Evolutionary conservation across 2,797 vertebrate species (phyloP).

Genomic region (Scolopax bukidnonensis): DNA sequence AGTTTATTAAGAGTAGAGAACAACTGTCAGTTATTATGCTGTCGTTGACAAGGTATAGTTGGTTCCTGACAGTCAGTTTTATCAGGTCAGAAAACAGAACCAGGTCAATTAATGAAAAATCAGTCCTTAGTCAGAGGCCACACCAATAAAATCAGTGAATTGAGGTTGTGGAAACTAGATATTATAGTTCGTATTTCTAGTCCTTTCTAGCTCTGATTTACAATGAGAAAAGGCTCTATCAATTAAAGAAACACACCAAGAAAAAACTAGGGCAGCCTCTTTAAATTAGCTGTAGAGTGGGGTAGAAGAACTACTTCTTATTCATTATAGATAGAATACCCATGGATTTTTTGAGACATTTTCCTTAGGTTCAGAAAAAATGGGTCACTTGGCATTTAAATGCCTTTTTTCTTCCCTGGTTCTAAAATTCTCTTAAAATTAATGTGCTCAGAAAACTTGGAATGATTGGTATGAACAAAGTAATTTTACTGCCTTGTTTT

Average conservation of each 20-base stretch:
- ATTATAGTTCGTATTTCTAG: neutral
- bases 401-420: constrained; percentile 47
- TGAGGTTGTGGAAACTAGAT: neutral
- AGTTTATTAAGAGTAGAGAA: neutral
- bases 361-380: constrained; percentile 57
- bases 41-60: neutral
- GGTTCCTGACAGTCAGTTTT: neutral
- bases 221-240: constrained; percentile 16
- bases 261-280: constrained; percentile 59
- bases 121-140: neutral
- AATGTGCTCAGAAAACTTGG: constrained; percentile 56
- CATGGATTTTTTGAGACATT: constrained; percentile 45
- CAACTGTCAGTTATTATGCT: neutral
- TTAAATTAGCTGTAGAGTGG: constrained; percentile 34
- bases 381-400: constrained; percentile 69
- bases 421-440: constrained; percentile 67
- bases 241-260: constrained; percentile 52
- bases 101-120: neutral
- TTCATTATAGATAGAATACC: constrained; percentile 58
- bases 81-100: neutral
- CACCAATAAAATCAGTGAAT: neutral
- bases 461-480: constrained; percentile 60
- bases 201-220: constrained; percentile 8
- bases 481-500: constrained; percentile 66
- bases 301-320: constrained; percentile 37